Conservation (phyloP, 1,140 invertebrate genomes). For the Ectropis grisescens region DNA sequence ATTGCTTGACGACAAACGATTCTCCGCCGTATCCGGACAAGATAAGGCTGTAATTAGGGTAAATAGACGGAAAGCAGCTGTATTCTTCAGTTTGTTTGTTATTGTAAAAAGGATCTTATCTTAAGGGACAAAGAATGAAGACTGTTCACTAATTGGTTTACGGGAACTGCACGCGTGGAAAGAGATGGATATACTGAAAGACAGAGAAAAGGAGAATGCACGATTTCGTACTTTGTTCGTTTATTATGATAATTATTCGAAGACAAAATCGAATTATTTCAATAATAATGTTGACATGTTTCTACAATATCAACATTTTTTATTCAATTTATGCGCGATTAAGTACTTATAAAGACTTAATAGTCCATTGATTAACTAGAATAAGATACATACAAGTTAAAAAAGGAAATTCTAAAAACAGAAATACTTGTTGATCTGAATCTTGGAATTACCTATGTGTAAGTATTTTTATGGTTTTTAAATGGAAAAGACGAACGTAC, state of each 20-base stretch:
- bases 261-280: constrained; percentile 39
- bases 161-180: constrained; percentile 36
- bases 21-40: constrained; percentile 15
- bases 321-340: constrained; percentile 7
- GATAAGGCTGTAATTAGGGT: constrained; percentile 19
- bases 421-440: too few species aligned
- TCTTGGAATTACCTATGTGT: too few species aligned
- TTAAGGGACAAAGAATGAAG: constrained; percentile 23
- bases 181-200: constrained; percentile 22
- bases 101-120: constrained; percentile 35
- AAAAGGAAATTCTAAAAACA: too few species aligned
- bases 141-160: constrained; percentile 46
- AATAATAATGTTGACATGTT: constrained; percentile 16
- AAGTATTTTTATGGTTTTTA: too few species aligned
- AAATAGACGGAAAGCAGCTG: constrained; percentile 27
- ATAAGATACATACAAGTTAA: not conserved
- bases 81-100: constrained; percentile 28
- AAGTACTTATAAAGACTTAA: not conserved
- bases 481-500: too few species aligned
- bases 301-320: constrained; percentile 8
- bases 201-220: constrained; percentile 32
- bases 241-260: constrained; percentile 55
- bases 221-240: constrained; percentile 40
- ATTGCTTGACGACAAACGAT: constrained; percentile 18
- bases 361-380: not conserved